A percentile compares a stretch with the other conserved stretches of the same genome.
Evolutionary conservation across 2,113 vertebrate species (phyloP).

Genomic region (Chunga burmeisteri): DNA sequence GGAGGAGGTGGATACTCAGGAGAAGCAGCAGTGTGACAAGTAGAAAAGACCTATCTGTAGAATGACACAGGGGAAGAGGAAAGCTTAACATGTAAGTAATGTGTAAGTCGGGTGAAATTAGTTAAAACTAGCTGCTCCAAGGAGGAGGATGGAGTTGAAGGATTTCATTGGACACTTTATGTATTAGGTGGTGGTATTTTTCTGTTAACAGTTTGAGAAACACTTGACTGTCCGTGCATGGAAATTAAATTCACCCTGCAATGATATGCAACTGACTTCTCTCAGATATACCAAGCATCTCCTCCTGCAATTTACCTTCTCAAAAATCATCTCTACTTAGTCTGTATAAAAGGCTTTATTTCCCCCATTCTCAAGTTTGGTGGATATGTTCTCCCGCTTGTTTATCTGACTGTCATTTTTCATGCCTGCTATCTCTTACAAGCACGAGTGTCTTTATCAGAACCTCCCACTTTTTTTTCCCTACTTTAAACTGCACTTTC

Average conservation of each 20-base stretch:
- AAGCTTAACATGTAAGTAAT: neutral
- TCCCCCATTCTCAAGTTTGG: neutral
- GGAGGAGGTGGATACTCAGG: neutral
- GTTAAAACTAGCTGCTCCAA: neutral
- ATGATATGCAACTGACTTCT: neutral
- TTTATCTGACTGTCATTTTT: constrained; percentile 29
- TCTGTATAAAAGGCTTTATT: neutral
- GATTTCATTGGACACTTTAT: neutral
- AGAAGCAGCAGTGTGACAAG: neutral
- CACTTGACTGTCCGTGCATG: neutral
- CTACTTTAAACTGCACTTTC: neutral
- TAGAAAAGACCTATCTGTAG: neutral
- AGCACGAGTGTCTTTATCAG: constrained; percentile 48
- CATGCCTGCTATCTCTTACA: constrained; percentile 30
- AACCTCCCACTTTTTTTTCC: neutral
- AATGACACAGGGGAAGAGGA: neutral
- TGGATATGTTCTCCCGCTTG: neutral
- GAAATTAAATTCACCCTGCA: neutral
- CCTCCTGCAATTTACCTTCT: neutral
- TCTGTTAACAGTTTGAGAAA: neutral
- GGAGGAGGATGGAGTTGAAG: neutral
- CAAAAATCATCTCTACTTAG: neutral
- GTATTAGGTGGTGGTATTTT: neutral
- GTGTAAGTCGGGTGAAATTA: neutral
- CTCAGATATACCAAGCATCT: neutral